phyloP scores from a whole-genome alignment of 2,113 vertebrate genomes.

The Hipposideros armiger region DNA sequence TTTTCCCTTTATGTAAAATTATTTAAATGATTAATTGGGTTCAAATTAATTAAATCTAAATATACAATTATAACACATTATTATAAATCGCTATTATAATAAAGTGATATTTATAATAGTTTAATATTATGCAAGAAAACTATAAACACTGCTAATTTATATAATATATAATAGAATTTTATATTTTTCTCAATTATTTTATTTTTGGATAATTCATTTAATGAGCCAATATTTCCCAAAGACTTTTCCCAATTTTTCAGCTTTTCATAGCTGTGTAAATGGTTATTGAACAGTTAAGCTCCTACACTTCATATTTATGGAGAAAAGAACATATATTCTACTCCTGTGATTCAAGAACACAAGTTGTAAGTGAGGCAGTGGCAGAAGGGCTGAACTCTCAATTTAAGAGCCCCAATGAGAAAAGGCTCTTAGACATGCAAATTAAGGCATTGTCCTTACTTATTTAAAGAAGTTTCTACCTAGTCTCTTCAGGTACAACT shows the following conservation, averaged over 20 bases:
- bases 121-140: background rate
- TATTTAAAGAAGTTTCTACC: background rate
- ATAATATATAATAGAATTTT: background rate
- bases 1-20: background rate
- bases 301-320: background rate
- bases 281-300: background rate
- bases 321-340: background rate
- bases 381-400: background rate
- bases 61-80: background rate
- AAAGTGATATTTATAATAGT: background rate
- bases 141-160: conserved; percentile 40
- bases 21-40: background rate
- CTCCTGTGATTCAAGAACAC: background rate
- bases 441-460: background rate
- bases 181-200: background rate
- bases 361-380: background rate
- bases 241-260: background rate
- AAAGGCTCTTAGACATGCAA: background rate
- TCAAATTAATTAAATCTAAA: background rate
- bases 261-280: conserved; percentile 13
- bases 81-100: background rate
- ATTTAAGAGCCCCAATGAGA: background rate
- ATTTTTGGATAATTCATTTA: background rate
- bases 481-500: conserved; percentile 13
- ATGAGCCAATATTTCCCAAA: background rate